Conservation (phyloP, 2,888 invertebrate species). For the Pristionchus mayeri region DNA sequence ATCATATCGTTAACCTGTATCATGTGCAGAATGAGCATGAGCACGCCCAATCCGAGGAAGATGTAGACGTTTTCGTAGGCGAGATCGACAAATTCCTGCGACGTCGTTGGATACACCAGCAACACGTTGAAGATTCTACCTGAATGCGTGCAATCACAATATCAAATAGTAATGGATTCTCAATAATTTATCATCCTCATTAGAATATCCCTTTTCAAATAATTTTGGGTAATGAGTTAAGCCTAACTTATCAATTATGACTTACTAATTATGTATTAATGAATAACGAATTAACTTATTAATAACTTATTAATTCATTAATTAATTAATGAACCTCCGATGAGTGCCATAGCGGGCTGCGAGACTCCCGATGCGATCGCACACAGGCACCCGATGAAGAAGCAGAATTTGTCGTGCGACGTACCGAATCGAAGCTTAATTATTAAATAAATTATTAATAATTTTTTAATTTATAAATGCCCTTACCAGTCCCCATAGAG, state of each 20-base stretch:
- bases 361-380: constrained; percentile 63
- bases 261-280: too few relatives aligned
- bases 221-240: too few relatives aligned
- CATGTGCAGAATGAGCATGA: constrained; percentile 63
- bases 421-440: constrained; percentile 67
- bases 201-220: too few relatives aligned
- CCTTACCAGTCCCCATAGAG: constrained; percentile 61
- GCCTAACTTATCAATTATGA: too few relatives aligned
- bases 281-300: too few relatives aligned
- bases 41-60: constrained; percentile 68
- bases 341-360: constrained; percentile 66
- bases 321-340: constrained; percentile 51
- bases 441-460: neutral
- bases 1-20: constrained; percentile 57
- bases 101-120: constrained; percentile 56
- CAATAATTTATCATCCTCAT: too few relatives aligned
- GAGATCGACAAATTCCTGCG: constrained; percentile 60
- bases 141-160: too few relatives aligned
- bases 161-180: too few relatives aligned
- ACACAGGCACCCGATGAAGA: constrained; percentile 63
- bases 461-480: neutral
- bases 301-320: too few relatives aligned
- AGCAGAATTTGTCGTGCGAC: constrained; percentile 57
- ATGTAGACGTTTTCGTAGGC: constrained; percentile 70
- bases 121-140: constrained; percentile 69